phyloP scores from a whole-genome alignment of 35 echinoderm and acorn worm genomes.

The Hemicentrotus pulcherrimus region DNA sequence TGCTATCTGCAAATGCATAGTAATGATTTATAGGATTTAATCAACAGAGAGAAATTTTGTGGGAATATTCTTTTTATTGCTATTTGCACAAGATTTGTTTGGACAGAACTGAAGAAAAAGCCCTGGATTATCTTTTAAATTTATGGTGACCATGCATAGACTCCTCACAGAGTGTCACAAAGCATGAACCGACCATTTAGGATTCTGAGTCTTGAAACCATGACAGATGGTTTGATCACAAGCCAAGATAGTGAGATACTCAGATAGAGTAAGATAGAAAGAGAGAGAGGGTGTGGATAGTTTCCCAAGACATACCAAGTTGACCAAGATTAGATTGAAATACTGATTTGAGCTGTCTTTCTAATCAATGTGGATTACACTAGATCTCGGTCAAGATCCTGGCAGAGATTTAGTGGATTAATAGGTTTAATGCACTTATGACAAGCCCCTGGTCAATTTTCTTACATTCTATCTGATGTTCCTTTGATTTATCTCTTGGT shows the following conservation, averaged over 20 bases:
- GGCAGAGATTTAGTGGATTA: background rate
- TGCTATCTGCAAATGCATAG: too few relatives aligned
- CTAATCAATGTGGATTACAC: background rate
- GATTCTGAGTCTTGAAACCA: background rate
- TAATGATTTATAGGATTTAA: too few relatives aligned
- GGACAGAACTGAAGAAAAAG: background rate
- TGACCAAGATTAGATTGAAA: background rate
- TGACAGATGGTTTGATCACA: background rate
- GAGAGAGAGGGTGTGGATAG: background rate
- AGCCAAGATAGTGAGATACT: background rate
- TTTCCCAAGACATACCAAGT: background rate
- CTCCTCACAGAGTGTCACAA: background rate
- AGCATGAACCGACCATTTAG: background rate
- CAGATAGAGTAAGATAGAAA: background rate
- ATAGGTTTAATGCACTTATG: background rate
- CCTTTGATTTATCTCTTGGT: too few relatives aligned
- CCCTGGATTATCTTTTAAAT: background rate
- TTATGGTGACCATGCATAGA: background rate
- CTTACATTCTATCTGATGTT: too few relatives aligned
- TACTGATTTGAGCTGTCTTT: background rate
- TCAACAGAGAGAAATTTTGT: too few relatives aligned
- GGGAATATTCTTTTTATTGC: too few relatives aligned
- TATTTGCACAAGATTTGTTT: too few relatives aligned
- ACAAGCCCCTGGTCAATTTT: background rate
- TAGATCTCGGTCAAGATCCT: background rate